Base-by-base conservation (phyloP, 1,140 invertebrate genomes). In the Chrysoperla carnea region DNA sequence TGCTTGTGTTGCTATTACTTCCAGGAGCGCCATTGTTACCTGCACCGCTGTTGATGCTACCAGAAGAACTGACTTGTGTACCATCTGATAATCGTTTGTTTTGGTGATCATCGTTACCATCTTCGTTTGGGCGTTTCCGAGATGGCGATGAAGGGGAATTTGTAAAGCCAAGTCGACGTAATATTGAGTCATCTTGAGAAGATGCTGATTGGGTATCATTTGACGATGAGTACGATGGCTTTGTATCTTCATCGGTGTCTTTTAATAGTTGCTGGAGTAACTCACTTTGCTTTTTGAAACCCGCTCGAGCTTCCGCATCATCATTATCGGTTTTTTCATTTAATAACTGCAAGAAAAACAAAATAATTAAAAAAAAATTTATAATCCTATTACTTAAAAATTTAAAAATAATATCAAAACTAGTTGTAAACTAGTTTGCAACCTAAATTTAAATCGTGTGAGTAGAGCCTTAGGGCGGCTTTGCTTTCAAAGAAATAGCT, bases 311-410 rank as follows among this genome's bases (percentile, higher is more conserved):
- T 52, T 79, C 75, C 31, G 77, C 63, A 47, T 76, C 73, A 48
- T 86, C 82, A 48, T 85, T 81, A 47, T 89, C 83, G 39, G 74
- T 80, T 60, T 81, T 84, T 43, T 84, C 81, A 55, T 88, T 89
- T 23, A 92, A 64, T 54, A 91, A 71, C 82, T 90, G 58, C 14
- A 66, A 68, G 49, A 41, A 52, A 44, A 13, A 37, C 39, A 45
- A 37, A 43, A 15, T 27, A n/a, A n/a, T 9, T 41, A 6, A 8
- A 8, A 23, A 29, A 5, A 13, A 9, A 8, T 12, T 39, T 13
- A 9, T 4, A 8, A 13, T 43, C 9, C n/a, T 43, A 2, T 12
- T 5, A 5, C 8, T 9, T 3, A 37, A 12, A 47, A 41, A 43
- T 33, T 8, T 29, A 28, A 28, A 47, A 40, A 29, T 37, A 46